Conservation (phyloP, 2,888 invertebrate genomes). For the Scaptomyza caliginosa region DNA sequence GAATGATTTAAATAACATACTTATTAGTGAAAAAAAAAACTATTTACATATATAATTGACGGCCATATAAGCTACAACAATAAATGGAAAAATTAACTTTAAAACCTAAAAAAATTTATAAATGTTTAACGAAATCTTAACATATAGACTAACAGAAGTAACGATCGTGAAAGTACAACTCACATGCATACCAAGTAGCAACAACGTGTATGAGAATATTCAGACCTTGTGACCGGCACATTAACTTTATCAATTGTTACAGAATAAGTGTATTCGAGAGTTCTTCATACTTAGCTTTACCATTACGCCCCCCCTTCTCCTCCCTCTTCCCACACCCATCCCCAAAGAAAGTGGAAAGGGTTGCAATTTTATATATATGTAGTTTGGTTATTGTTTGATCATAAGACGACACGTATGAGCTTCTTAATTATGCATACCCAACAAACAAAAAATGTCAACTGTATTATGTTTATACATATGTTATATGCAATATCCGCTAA, state of each 20-base stretch:
- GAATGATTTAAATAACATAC: conserved; percentile 76
- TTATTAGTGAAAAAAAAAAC: conserved; percentile 71
- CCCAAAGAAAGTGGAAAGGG: conserved; percentile 7
- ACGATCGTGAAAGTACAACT: conserved; percentile 63
- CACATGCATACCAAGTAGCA: conserved; percentile 39
- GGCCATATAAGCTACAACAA: conserved; percentile 83
- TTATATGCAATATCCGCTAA: conserved; percentile 3
- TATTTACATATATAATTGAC: conserved; percentile 80
- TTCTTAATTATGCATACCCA: conserved; percentile 27
- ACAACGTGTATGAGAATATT: conserved; percentile 34
- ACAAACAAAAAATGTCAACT: conserved; percentile 10
- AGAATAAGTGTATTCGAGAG: conserved; percentile 25
- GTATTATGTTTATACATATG: conserved; percentile 19
- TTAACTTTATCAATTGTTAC: conserved; percentile 37
- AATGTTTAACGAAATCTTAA: conserved; percentile 77
- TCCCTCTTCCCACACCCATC: too few relatives aligned
- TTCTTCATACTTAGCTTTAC: conserved; percentile 28
- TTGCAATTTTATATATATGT: conserved; percentile 29
- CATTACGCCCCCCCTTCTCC: too few relatives aligned
- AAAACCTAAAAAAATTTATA: conserved; percentile 75
- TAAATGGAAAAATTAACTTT: conserved; percentile 79
- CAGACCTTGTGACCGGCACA: conserved; percentile 20
- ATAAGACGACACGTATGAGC: conserved; percentile 36
- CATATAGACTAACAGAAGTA: conserved; percentile 70
- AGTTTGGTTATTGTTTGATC: conserved; percentile 36